Base-by-base conservation (phyloP, 2,797 vertebrate genomes). In the Borostomias antarcticus region DNA sequence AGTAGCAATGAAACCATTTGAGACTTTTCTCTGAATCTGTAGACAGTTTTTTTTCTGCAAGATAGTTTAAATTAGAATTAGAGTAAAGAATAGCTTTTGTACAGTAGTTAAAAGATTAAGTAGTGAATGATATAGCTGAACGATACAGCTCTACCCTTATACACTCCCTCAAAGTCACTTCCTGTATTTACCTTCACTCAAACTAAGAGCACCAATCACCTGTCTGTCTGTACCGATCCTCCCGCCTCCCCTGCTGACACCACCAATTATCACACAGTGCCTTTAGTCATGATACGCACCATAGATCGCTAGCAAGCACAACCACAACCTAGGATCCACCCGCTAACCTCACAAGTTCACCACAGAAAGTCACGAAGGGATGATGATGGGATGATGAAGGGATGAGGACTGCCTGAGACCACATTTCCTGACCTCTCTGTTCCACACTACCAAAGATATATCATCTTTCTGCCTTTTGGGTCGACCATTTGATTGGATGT, bases 311-410 rank as follows among this genome's bases (percentile, higher is more conserved):
- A 45, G 25, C 63, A 40, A 48, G 26, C 51, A 51, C n/a, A 48
- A 70, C 52, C 47, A 40, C 23, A 33, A 37, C 33, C 56, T 17
- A 33, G 58, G 65, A 58, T 25, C n/a, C 47, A 70, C 61, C 56
- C 52, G 58, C 63, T 43, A 73, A 56, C 19, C 71, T 63, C 48
- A 66, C 53, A 64, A 50, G 69, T 69, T 71, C 61, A 75, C 72
- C 74, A 69, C 72, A 77, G 66, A 75, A 69, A 68, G 63, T 66
- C 58, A 74, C 70, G 64, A 72, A 68, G 74, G 74, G 71, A 68
- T 78, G 15, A 59, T 45, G 5, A 59, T n/a, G n/a, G n/a, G n/a
- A n/a, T n/a, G 62, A 74, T 72, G 64, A 72, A 68, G 74, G 74
- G 71, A 68, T 78, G 15, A 59, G 35, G 5, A 59, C 43, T 4